Conservation (phyloP, 2,113 vertebrate genomes). For the Solea senegalensis region DNA sequence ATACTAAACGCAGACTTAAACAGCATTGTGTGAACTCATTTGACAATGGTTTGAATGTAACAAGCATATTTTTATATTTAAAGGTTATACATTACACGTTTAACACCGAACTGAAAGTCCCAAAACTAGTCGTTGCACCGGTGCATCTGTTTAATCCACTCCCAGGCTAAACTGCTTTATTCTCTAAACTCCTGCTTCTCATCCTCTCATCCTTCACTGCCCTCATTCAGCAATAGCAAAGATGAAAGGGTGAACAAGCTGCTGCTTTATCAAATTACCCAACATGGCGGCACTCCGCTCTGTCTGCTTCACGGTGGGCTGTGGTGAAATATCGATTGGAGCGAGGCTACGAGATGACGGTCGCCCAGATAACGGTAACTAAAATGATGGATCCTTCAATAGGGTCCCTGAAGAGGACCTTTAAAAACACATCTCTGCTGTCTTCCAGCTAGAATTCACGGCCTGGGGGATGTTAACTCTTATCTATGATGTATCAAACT, state of each 20-base stretch:
- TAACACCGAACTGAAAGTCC: too few species aligned
- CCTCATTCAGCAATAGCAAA: constrained; percentile 30
- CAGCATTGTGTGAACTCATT: too few species aligned
- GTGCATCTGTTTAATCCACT: background rate
- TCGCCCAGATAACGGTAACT: constrained; percentile 45
- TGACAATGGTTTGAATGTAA: too few species aligned
- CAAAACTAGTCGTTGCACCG: too few species aligned
- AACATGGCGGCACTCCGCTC: background rate
- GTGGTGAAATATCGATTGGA: constrained; percentile 44
- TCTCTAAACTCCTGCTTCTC: background rate
- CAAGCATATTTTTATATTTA: too few species aligned
- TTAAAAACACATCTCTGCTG: constrained; percentile 46
- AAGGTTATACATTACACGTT: too few species aligned
- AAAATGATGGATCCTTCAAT: constrained; percentile 51
- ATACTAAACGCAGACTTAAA: too few species aligned
- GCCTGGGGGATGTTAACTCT: constrained; percentile 48
- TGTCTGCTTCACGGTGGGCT: background rate
- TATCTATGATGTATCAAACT: constrained; percentile 61
- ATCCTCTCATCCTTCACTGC: background rate
- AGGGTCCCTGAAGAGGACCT: constrained; percentile 25
- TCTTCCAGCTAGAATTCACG: constrained; percentile 27
- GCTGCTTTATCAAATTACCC: constrained; percentile 17
- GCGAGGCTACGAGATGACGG: constrained; percentile 39
- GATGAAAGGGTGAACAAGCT: constrained; percentile 19
- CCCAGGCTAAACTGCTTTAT: background rate